These are phyloP conservation scores for Pardosa pseudoannulata DNA, from an alignment of 2,888 invertebrate species.

Conservation along the genomic window DNA sequence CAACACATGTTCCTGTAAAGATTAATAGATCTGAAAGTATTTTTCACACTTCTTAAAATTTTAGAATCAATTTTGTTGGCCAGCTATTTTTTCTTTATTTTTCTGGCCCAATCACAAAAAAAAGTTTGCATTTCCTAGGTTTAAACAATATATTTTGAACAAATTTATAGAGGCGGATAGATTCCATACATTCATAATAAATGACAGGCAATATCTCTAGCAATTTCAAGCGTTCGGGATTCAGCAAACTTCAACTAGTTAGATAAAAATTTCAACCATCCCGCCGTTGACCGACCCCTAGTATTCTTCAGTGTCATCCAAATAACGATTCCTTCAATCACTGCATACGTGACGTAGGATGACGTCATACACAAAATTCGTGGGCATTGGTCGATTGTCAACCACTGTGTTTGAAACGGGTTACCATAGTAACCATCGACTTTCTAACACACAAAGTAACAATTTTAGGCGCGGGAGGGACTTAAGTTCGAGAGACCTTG, in stretches of 20 bases:
- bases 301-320: slow-evolving; percentile 38
- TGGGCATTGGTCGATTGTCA: slow-evolving; percentile 38
- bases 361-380: slow-evolving; percentile 44
- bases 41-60: no score
- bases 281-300: slow-evolving; percentile 36
- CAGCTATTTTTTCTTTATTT: no score
- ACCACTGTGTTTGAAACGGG: slow-evolving; percentile 60
- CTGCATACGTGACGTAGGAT: slow-evolving; percentile 61
- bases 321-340: slow-evolving; percentile 67
- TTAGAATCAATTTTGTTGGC: no score
- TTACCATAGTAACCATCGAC: slow-evolving; percentile 60
- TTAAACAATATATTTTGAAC: no score
- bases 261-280: slow-evolving; percentile 27
- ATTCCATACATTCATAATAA: no score
- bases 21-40: no score
- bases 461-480: background rate
- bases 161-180: no score
- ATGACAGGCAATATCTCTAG: no score
- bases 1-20: no score
- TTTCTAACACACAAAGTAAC: background rate
- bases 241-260: background rate
- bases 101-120: no score
- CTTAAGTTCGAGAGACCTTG: slow-evolving; percentile 1
- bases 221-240: no score
- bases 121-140: no score